Evolutionary conservation across 2,113 vertebrate species (phyloP).

Genomic region (Hystrix cristata): DNA sequence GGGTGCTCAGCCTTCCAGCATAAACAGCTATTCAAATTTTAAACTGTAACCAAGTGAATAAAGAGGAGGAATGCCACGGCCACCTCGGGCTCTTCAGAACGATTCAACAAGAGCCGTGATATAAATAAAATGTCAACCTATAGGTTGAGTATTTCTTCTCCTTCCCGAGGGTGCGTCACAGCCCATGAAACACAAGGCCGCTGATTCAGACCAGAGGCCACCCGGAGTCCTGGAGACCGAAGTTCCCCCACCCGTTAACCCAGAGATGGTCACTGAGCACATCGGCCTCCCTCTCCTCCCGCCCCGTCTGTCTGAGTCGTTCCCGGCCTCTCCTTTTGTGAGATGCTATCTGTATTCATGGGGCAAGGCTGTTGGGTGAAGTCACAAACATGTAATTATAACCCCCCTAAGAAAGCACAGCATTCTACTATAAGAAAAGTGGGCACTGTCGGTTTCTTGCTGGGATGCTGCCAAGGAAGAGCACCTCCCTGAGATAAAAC

Average conservation of each 20-base stretch:
- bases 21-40: slow-evolving; percentile 87
- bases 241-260: slow-evolving; percentile 47
- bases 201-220: slow-evolving; percentile 62
- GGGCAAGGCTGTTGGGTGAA: slow-evolving; percentile 66
- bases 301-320: slow-evolving; percentile 53
- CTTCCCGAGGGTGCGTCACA: slow-evolving; percentile 80
- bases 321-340: slow-evolving; percentile 73
- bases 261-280: slow-evolving; percentile 74
- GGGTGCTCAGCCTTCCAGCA: slow-evolving; percentile 84
- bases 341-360: slow-evolving; percentile 80
- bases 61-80: slow-evolving; percentile 81
- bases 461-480: slow-evolving; percentile 74
- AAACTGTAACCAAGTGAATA: slow-evolving; percentile 86
- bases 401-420: slow-evolving; percentile 68
- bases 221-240: not conserved
- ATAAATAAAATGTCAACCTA: slow-evolving; percentile 84
- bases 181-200: slow-evolving; percentile 78
- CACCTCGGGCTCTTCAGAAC: slow-evolving; percentile 81
- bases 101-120: slow-evolving; percentile 82
- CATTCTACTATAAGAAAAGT: slow-evolving; percentile 70
- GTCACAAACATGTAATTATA: slow-evolving; percentile 80
- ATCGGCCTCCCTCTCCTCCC: slow-evolving; percentile 70
- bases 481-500: slow-evolving; percentile 54
- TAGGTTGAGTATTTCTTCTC: slow-evolving; percentile 77
- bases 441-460: slow-evolving; percentile 67